phyloP scores from a whole-genome alignment of 2,113 vertebrate species.

The Mustela lutreola region DNA sequence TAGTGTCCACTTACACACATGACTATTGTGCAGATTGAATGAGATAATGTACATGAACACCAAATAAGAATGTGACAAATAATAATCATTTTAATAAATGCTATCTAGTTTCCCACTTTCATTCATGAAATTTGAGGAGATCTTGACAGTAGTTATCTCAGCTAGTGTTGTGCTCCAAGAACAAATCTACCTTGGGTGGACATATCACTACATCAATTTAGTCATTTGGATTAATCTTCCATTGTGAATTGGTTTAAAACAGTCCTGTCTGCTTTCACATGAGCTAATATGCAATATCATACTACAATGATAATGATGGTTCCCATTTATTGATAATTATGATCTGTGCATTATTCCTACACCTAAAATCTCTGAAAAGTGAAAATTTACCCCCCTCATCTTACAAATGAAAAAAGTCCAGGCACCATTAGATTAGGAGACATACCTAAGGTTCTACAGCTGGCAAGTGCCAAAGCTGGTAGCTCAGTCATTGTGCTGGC shows the following conservation, averaged over 20 bases:
- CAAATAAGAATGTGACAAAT: background rate
- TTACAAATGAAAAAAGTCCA: background rate
- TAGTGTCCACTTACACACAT: background rate
- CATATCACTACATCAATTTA: background rate
- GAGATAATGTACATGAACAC: background rate
- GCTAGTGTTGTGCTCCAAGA: background rate
- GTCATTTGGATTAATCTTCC: background rate
- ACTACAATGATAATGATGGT: background rate
- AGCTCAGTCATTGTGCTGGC: background rate
- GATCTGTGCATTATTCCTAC: background rate
- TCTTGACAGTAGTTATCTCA: background rate
- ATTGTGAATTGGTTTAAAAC: background rate
- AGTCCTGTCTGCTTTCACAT: background rate
- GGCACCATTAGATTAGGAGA: background rate
- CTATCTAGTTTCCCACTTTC: background rate
- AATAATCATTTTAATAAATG: background rate
- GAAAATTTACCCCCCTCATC: background rate
- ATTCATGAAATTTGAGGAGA: background rate
- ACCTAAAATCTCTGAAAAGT: slow-evolving; percentile 40
- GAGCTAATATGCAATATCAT: background rate
- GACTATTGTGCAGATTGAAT: background rate
- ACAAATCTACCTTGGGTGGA: background rate
- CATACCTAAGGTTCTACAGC: background rate
- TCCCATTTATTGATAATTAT: background rate
- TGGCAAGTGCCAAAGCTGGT: background rate